Conservation (phyloP, 2,797 vertebrate species). For the Notamacropus eugenii region DNA sequence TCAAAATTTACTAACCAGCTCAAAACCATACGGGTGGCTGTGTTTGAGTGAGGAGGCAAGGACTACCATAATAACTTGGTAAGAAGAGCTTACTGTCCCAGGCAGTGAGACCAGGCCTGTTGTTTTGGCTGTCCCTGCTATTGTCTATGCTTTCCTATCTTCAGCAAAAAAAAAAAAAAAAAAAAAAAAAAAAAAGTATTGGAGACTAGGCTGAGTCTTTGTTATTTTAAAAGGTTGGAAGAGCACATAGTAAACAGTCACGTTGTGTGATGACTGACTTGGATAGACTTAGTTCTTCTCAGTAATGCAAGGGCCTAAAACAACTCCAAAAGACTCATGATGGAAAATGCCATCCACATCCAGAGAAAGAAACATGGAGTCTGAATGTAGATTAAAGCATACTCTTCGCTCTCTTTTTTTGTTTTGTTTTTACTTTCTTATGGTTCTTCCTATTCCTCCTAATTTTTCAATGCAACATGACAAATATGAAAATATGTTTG, state of each 20-base stretch:
- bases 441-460: too few species aligned
- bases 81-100: neutral
- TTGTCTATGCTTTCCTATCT: neutral
- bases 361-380: too few species aligned
- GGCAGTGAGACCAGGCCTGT: neutral
- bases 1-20: neutral
- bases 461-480: too few species aligned
- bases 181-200: neutral
- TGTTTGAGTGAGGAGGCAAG: neutral
- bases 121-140: neutral
- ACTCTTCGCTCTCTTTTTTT: too few species aligned
- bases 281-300: too few species aligned
- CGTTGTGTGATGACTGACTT: too few species aligned
- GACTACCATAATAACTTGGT: neutral
- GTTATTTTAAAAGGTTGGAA: neutral
- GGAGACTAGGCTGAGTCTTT: neutral
- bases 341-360: too few species aligned
- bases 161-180: neutral
- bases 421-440: too few species aligned
- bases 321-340: too few species aligned
- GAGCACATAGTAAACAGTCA: neutral
- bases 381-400: too few species aligned
- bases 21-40: neutral
- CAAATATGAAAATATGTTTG: too few species aligned
- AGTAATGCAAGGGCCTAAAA: too few species aligned